phyloP scores from a whole-genome alignment of 92 coral and sea anemone species.

The Phenganax stokvisi region DNA sequence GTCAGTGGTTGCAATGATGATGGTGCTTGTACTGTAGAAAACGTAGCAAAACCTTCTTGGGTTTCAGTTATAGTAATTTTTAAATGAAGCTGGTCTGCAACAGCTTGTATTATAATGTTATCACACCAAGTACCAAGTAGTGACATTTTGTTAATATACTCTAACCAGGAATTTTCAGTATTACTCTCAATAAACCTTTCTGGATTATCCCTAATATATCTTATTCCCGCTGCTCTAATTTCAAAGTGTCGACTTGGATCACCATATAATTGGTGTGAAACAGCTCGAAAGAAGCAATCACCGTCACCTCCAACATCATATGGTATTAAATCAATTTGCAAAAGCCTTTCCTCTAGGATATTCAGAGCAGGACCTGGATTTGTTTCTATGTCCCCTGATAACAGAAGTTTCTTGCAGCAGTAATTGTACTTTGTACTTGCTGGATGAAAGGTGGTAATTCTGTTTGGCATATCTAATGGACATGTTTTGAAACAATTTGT shows the following conservation, averaged over 20 bases:
- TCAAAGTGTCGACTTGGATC: conserved; percentile 39
- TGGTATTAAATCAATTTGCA: conserved; percentile 18
- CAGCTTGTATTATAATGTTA: conserved; percentile 53
- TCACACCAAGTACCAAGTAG: conserved; percentile 60
- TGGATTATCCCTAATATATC: conserved; percentile 47
- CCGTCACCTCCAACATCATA: conserved; percentile 32
- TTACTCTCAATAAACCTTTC: conserved; percentile 57
- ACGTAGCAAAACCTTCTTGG: conserved; percentile 40
- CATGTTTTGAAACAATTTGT: too few species aligned
- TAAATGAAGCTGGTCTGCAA: conserved; percentile 55
- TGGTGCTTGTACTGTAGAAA: conserved; percentile 52
- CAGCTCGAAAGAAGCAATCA: conserved; percentile 28
- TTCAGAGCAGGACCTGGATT: conserved; percentile 10
- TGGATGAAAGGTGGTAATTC: too few species aligned
- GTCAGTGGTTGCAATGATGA: conserved; percentile 36
- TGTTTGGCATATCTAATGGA: too few species aligned
- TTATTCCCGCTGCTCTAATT: conserved; percentile 45
- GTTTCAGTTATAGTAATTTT: conserved; percentile 58
- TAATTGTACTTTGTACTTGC: not conserved
- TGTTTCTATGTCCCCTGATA: conserved; percentile 10
- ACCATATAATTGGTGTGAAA: conserved; percentile 41
- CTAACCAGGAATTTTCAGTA: conserved; percentile 46
- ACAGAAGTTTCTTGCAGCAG: not conserved
- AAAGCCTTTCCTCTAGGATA: not conserved
- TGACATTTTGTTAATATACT: conserved; percentile 57